Percentiles rank a stretch among this genome's conserved stretches.
Conservation (phyloP, 2,888 invertebrate species). For the Amphipoea oculea region DNA sequence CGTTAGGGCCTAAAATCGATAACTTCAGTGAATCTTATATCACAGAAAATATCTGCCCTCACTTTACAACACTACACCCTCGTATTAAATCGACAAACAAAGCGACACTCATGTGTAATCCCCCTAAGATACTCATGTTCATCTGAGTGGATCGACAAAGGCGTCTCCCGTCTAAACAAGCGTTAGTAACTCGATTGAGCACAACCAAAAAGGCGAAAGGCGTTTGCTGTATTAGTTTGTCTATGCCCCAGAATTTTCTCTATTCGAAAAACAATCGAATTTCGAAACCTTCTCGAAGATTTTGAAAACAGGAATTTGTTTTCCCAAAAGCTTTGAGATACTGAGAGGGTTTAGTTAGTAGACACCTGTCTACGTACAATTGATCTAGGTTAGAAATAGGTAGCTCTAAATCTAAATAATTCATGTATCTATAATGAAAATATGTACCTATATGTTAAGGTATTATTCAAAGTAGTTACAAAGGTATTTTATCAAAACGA, state of each 20-base stretch:
- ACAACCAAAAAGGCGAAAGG: constrained; percentile 70
- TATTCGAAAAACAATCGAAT: constrained; percentile 24
- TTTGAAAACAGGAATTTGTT: constrained; percentile 26
- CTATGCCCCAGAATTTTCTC: constrained; percentile 28
- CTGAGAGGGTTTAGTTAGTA: constrained; percentile 5
- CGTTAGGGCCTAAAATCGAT: background rate
- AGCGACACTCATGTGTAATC: constrained; percentile 42
- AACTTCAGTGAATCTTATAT: background rate
- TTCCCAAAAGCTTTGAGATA: constrained; percentile 1
- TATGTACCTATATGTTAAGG: constrained; percentile 7
- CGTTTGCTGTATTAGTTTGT: constrained; percentile 60
- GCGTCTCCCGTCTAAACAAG: constrained; percentile 73
- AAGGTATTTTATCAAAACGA: constrained; percentile 25
- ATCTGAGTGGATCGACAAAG: constrained; percentile 71
- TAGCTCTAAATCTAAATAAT: constrained; percentile 31
- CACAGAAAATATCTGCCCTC: background rate
- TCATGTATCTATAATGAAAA: constrained; percentile 18
- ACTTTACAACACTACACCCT: constrained; percentile 13
- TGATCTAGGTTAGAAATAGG: constrained; percentile 43
- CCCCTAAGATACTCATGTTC: constrained; percentile 69
- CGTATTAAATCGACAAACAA: constrained; percentile 40
- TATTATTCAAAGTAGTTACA: constrained; percentile 8
- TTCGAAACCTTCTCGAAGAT: constrained; percentile 12
- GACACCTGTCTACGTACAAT: constrained; percentile 36
- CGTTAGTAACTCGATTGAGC: constrained; percentile 80